Evolutionary conservation across 2,113 vertebrate genomes (phyloP).

Genomic region (Ochotona curzoniae): DNA sequence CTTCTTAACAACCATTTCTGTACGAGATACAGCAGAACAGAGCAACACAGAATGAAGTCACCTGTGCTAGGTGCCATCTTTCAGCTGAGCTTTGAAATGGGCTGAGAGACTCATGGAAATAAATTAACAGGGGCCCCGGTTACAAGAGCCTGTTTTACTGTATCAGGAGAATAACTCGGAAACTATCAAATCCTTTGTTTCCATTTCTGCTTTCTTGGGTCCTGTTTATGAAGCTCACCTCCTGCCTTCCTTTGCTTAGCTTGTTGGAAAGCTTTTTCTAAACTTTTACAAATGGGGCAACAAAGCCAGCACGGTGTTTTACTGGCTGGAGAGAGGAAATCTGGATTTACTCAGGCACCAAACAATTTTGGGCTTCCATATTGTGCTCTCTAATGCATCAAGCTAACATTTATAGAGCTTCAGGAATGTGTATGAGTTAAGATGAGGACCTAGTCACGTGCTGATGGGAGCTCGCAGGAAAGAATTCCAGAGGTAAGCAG

Average conservation of each 20-base stretch:
- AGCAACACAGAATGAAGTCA: neutral
- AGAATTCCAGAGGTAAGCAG: neutral
- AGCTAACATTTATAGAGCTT: neutral
- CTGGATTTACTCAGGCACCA: neutral
- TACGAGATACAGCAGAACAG: neutral
- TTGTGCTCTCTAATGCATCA: accelerated
- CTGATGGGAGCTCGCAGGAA: neutral
- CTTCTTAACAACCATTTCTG: neutral
- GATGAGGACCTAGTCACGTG: neutral
- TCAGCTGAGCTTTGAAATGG: neutral
- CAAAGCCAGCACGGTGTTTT: neutral
- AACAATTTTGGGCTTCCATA: neutral
- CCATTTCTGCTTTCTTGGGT: neutral
- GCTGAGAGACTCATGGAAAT: neutral
- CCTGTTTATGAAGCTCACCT: neutral
- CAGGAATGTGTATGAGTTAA: neutral
- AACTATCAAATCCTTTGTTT: neutral
- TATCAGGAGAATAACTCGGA: neutral
- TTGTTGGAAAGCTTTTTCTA: neutral
- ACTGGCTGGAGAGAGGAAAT: neutral
- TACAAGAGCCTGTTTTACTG: neutral
- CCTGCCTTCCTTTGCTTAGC: too few relatives aligned
- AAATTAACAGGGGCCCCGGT: neutral
- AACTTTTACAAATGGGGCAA: neutral
- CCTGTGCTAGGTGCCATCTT: too few relatives aligned